These are phyloP conservation scores for Charadrius vociferus DNA, from an alignment of 2,113 vertebrate genomes.

Conservation along the genomic window DNA sequence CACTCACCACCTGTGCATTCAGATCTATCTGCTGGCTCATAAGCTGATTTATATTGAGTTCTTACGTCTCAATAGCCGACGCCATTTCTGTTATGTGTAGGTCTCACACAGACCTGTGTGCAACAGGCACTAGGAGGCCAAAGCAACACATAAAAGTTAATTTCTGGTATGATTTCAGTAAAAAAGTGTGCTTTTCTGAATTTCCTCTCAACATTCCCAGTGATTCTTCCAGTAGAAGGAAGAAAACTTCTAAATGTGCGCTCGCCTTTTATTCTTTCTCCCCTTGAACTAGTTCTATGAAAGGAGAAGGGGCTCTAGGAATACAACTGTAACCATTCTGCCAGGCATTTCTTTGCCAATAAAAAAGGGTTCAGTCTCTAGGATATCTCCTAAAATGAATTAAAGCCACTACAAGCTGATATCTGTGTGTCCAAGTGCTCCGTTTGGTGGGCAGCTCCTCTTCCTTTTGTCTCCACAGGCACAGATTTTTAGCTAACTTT, in stretches of 20 bases:
- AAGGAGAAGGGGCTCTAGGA: neutral
- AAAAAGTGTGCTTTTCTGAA: neutral
- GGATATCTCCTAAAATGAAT: neutral
- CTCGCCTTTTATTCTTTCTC: neutral
- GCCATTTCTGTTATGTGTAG: neutral
- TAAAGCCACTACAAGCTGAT: neutral
- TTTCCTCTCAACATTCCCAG: neutral
- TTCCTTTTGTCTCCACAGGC: neutral
- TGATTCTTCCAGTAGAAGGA: neutral
- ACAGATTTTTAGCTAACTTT: neutral
- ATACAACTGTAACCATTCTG: neutral
- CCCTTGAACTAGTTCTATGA: neutral
- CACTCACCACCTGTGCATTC: conserved; percentile 53
- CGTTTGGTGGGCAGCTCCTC: neutral
- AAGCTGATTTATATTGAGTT: neutral
- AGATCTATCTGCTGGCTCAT: conserved; percentile 34
- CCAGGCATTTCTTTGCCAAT: neutral
- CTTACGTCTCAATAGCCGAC: neutral
- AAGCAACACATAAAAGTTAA: neutral
- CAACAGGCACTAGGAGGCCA: neutral
- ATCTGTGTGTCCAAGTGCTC: neutral
- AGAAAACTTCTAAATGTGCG: neutral
- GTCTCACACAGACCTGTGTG: neutral
- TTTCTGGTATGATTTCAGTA: neutral
- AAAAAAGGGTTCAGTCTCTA: neutral